Conservation (phyloP, 1,140 invertebrate genomes). For the Drosophila chauvacae region DNA sequence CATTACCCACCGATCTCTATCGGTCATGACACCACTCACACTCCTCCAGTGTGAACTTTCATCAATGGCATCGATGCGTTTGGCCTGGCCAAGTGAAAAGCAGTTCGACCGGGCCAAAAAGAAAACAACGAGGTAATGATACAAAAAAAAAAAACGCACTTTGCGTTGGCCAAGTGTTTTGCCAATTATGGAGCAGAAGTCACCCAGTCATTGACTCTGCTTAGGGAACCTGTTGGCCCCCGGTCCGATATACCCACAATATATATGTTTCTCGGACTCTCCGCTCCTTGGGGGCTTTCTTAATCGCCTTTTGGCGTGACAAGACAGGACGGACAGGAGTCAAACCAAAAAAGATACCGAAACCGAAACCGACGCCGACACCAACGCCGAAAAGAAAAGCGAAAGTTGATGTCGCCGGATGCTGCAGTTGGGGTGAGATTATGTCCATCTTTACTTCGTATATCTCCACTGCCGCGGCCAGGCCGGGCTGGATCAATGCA, state of each 20-base stretch:
- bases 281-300: slow-evolving; percentile 54
- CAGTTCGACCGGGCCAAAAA: slow-evolving; percentile 20
- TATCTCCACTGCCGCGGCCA: slow-evolving; percentile 12
- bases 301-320: slow-evolving; percentile 65
- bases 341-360: slow-evolving; percentile 8
- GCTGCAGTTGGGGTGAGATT: slow-evolving; percentile 51
- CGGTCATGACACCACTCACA: slow-evolving; percentile 13
- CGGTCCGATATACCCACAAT: slow-evolving; percentile 1
- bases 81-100: slow-evolving; percentile 45
- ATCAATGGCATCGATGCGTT: slow-evolving; percentile 26
- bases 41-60: slow-evolving; percentile 43
- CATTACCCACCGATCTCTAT: neutral
- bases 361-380: neutral
- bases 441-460: slow-evolving; percentile 51
- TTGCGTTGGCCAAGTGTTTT: slow-evolving; percentile 36
- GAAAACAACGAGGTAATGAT: slow-evolving; percentile 10
- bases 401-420: slow-evolving; percentile 76
- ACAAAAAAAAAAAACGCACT: neutral
- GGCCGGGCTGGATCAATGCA: slow-evolving; percentile 44
- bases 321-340: slow-evolving; percentile 28
- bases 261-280: slow-evolving; percentile 9
- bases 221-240: slow-evolving; percentile 55
- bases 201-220: slow-evolving; percentile 65
- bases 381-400: slow-evolving; percentile 55
- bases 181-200: slow-evolving; percentile 67